Conservation (phyloP, 2,888 invertebrate species). For the Torymus texanus region DNA sequence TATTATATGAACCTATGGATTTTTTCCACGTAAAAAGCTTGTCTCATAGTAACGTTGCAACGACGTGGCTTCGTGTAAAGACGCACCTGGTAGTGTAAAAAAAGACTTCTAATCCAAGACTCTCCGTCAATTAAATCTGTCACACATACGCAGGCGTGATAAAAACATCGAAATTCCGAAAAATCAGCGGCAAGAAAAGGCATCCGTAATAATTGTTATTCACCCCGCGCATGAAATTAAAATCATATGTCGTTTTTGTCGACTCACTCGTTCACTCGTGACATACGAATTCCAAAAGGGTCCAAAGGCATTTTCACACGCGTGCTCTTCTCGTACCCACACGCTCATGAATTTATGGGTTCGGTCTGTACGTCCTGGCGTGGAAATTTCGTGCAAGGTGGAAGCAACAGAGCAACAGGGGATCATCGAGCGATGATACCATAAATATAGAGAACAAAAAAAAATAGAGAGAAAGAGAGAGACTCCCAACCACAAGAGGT, state of each 20-base stretch:
- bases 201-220: slow-evolving; percentile 41
- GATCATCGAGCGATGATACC: slow-evolving; percentile 61
- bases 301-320: slow-evolving; percentile 47
- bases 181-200: slow-evolving; percentile 18
- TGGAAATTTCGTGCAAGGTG: slow-evolving; percentile 52
- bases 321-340: slow-evolving; percentile 22
- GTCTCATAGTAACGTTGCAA: not conserved
- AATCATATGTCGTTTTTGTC: slow-evolving; percentile 40
- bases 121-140: slow-evolving; percentile 44
- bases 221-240: slow-evolving; percentile 51
- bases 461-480: slow-evolving; percentile 27
- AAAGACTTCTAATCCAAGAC: not conserved
- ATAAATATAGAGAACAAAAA: slow-evolving; percentile 61
- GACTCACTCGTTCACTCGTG: slow-evolving; percentile 21
- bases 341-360: slow-evolving; percentile 58
- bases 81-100: slow-evolving; percentile 1
- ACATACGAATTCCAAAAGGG: slow-evolving; percentile 45
- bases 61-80: not conserved
- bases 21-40: slow-evolving; percentile 13
- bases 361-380: slow-evolving; percentile 1
- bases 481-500: slow-evolving; percentile 13
- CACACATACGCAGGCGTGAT: not conserved
- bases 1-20: not conserved
- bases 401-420: slow-evolving; percentile 22
- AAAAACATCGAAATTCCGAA: slow-evolving; percentile 5